Evolutionary conservation across 2,113 vertebrate species (phyloP), one percentile per base, ranked within the genome.

Genomic region (Microcebus ravelobensis): DNA sequence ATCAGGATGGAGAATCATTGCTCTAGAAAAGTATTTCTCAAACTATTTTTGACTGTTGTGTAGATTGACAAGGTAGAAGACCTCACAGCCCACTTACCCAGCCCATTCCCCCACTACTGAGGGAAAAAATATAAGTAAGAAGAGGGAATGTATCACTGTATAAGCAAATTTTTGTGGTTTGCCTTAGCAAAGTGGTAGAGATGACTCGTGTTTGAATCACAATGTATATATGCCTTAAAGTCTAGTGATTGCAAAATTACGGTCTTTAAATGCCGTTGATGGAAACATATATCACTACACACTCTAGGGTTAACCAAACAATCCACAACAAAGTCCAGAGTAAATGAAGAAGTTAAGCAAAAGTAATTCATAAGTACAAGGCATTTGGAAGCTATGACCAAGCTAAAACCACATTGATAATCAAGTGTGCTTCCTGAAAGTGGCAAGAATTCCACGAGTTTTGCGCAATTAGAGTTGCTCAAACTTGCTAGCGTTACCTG

Each of bases 91-190:
- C 25, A 45, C 29, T 91, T 61, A 39, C n/a, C 39, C 71, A 74
- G 48, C 45, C 6, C 42, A 59, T 95, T 91, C 23, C 27, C 52
- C 83, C 17, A 70, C 36, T 91, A 34, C 5, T 73, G 42, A 93
- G 55, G 63, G 36, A 63, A 84, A 34, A 39, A 25, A 67, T 50
- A 39, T 7, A 42, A 50, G 55, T 74, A 91, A 79, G 71, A 59
- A 93, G 67, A 79, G 55, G n/a, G 95, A 94, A 52, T 2, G 0
- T 95, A 91, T 90, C 74, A 76, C 89, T 95, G 31, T 48, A 83
- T 82, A 94, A 93, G 93, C 96, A 97, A 4, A 93, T 91, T 96
- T 83, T 95, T 97, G 96, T 97, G 97, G 96, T 90, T 94, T 93
- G 80, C 86, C 70, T 85, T 91, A 93, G 52, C 80, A 80, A 76